Percentiles rank a stretch among this genome's conserved stretches.
Conservation (phyloP, 2,888 invertebrate genomes). For the Hemaris fuciformis region DNA sequence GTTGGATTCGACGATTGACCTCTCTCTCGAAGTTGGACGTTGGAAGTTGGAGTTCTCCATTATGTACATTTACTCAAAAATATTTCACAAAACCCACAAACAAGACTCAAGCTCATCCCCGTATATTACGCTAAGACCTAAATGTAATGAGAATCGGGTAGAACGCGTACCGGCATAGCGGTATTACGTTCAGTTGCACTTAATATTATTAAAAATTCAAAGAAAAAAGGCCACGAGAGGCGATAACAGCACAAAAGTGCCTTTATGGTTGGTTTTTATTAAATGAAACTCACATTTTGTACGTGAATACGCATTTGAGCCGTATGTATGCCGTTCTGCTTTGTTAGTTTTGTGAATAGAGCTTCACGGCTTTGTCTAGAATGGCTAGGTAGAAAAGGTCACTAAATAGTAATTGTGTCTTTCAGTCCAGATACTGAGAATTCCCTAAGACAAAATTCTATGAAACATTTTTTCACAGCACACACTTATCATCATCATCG, state of each 20-base stretch:
- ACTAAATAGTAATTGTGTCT: too few species aligned
- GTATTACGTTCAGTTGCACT: slow-evolving; percentile 34
- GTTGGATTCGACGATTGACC: too few species aligned
- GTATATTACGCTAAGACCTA: neutral
- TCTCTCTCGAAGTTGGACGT: too few species aligned
- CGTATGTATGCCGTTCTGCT: neutral
- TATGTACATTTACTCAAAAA: too few species aligned
- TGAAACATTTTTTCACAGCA: too few species aligned
- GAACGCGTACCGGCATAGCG: neutral
- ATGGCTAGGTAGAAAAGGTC: too few species aligned
- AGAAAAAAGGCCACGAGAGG: slow-evolving; percentile 22
- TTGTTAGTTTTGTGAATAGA: neutral
- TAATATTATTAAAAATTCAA: slow-evolving; percentile 52
- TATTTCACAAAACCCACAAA: neutral
- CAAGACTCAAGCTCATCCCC: neutral
- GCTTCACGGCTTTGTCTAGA: too few species aligned
- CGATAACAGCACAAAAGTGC: slow-evolving; percentile 7
- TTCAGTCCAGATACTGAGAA: too few species aligned
- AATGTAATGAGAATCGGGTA: neutral
- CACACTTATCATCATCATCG: too few species aligned
- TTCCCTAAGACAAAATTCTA: too few species aligned
- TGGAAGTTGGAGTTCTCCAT: too few species aligned
- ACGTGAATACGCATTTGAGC: neutral
- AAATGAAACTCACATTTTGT: slow-evolving; percentile 8
- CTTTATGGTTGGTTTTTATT: slow-evolving; percentile 14